phyloP scores from a whole-genome alignment of 2,888 invertebrate species.

The Physocephala rufipes region DNA sequence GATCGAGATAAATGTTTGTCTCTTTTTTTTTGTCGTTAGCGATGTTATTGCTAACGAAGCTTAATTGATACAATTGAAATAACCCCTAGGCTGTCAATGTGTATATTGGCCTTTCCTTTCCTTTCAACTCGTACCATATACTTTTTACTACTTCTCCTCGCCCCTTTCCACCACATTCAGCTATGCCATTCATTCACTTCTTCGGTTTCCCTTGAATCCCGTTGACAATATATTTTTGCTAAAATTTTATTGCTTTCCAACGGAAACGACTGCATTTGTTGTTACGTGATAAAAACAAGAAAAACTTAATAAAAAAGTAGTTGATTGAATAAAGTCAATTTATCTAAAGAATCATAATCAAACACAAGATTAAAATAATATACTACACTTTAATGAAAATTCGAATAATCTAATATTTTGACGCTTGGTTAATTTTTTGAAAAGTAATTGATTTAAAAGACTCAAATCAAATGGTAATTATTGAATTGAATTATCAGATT shows the following conservation, averaged over 20 bases:
- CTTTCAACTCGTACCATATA: too few relatives aligned
- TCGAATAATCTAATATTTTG: too few relatives aligned
- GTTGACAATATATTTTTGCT: background rate
- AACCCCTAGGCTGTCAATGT: conserved; percentile 54
- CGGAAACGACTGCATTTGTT: conserved; percentile 21
- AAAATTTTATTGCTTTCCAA: conserved; percentile 10
- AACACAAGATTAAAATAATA: too few relatives aligned
- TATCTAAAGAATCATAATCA: background rate
- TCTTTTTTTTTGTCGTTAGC: background rate
- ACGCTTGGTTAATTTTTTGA: background rate
- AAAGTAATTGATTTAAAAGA: conserved; percentile 19
- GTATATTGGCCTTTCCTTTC: too few relatives aligned
- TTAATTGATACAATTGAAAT: conserved; percentile 65
- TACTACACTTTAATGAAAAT: background rate
- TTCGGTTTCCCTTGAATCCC: background rate
- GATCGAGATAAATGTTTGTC: background rate
- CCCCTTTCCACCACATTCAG: background rate
- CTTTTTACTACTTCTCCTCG: background rate
- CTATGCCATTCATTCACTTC: background rate
- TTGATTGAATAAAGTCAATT: conserved; percentile 12
- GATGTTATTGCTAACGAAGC: conserved; percentile 48
- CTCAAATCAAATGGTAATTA: background rate
- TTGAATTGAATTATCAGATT: too few relatives aligned
- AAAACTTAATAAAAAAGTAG: background rate
- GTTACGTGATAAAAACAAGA: background rate